Evolutionary conservation across 1,140 invertebrate genomes (phyloP), one percentile per base, ranked within the genome.

Genomic region (Cydia splendana): DNA sequence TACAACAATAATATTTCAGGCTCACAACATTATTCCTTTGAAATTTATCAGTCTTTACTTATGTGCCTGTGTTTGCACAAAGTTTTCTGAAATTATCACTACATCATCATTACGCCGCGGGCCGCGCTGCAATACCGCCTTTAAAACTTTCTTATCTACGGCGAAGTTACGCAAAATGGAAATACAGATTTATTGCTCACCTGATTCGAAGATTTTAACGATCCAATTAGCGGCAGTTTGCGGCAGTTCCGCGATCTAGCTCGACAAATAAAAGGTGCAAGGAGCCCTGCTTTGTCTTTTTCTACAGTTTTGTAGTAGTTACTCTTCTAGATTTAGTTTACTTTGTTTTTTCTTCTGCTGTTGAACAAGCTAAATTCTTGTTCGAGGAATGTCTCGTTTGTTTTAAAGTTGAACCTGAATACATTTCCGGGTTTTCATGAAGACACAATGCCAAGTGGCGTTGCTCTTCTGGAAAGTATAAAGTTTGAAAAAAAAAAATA

Each of bases 81-180:
- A 84, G 34, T 82, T 79, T 77, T 67, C 65, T 79, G 42, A 75
- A 77, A 81, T 71, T 80, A 84, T 76, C 77, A 74, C 67, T 82
- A 76, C 62, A 77, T 82, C 81, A 81, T 81, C 77, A 77, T 81
- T 74, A 75, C 48, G 75, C 74, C 67, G 13, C 76, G 75, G 34
- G 38, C 34, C 9, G n/a, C 30, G 67, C 34, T 42, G 34, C 30
- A 71, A 34, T n/a, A 69, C 65, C 20, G 67, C 65, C 38, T 53
- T 77, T 76, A 42, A 75, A 80, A 79, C 77, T 78, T 78, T 77
- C 69, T 78, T 65, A 73, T 51, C 65, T 51, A 67, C 71, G n/a
- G n/a, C n/a, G 62, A 79, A 82, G 75, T 80, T 80, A 57, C 12
- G 53, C 76, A 80, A 82, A 78, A 78, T 80, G 69, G 79, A 79